These are phyloP conservation scores for Poecilia gillii DNA, from an alignment of 2,797 vertebrate species.

Conservation along the genomic window DNA sequence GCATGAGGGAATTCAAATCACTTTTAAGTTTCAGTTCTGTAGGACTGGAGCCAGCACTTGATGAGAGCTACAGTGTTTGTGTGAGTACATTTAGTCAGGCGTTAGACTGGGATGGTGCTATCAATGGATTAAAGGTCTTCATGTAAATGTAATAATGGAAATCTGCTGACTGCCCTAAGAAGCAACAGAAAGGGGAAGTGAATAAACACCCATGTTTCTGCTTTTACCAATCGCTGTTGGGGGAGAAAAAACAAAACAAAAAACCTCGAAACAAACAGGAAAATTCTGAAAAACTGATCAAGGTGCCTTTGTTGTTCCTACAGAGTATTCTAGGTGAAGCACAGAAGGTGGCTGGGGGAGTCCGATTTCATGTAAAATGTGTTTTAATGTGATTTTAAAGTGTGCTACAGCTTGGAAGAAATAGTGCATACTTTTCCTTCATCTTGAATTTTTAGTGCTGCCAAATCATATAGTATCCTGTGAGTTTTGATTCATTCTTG, in stretches of 20 bases:
- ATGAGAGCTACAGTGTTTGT: slow-evolving; percentile 67
- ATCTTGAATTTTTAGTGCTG: background rate
- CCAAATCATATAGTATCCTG: background rate
- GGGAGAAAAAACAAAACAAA: background rate
- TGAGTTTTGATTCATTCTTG: background rate
- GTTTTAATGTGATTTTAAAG: background rate
- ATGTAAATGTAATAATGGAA: slow-evolving; percentile 67
- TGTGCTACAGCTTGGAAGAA: background rate
- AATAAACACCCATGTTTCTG: slow-evolving; percentile 43
- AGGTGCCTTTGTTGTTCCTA: background rate
- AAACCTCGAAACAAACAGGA: background rate
- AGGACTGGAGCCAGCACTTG: slow-evolving; percentile 54
- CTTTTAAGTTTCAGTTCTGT: slow-evolving; percentile 66
- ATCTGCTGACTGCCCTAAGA: slow-evolving; percentile 64
- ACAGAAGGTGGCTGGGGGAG: background rate
- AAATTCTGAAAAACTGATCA: background rate
- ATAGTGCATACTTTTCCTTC: background rate
- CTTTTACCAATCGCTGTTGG: slow-evolving; percentile 29
- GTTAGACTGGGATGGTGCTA: slow-evolving; percentile 61
- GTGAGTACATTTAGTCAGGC: slow-evolving; percentile 72
- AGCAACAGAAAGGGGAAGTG: slow-evolving; percentile 28
- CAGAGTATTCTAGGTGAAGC: background rate
- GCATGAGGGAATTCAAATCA: slow-evolving; percentile 72
- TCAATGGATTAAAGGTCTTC: slow-evolving; percentile 71
- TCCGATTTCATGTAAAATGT: background rate